Percentiles rank a stretch among this genome's conserved stretches.
Conservation (phyloP, 2,797 vertebrate species). For the Sebastolobus altivelis region DNA sequence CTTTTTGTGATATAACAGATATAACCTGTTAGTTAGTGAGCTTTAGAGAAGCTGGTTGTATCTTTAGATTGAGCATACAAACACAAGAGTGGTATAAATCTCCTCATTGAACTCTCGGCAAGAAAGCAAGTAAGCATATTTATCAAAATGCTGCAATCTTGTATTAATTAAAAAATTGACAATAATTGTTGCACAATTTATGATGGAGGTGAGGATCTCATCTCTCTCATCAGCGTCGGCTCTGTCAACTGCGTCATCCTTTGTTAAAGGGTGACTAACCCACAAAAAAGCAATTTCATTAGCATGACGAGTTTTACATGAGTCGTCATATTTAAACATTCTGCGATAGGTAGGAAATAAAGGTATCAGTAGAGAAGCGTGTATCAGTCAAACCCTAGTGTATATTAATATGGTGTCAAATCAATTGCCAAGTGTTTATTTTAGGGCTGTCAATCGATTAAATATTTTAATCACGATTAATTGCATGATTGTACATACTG, state of each 20-base stretch:
- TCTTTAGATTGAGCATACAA: not conserved
- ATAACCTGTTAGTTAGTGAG: not conserved
- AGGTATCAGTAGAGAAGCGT: not conserved
- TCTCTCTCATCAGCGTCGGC: not conserved
- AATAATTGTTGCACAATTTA: not conserved
- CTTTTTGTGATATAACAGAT: not conserved
- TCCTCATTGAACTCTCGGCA: not conserved
- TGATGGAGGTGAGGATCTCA: not conserved
- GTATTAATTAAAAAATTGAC: constrained; percentile 3
- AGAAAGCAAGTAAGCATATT: not conserved
- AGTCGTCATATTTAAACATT: not conserved
- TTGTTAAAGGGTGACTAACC: not conserved
- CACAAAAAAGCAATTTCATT: not conserved
- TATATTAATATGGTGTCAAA: not conserved
- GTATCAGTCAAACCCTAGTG: not conserved
- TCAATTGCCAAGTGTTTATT: constrained; percentile 1
- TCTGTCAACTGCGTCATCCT: not conserved
- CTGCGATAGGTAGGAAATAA: not conserved
- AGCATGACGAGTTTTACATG: not conserved
- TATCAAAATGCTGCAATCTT: not conserved
- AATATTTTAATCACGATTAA: no score
- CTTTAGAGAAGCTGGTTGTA: constrained; percentile 2
- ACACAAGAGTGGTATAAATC: not conserved
- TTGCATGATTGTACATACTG: no score
- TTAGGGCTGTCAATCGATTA: not conserved